A percentile compares a stretch with the other conserved stretches of the same genome.
These are phyloP conservation scores for Druceiella hillmani DNA, from an alignment of 2,888 invertebrate genomes.

Conservation along the genomic window DNA sequence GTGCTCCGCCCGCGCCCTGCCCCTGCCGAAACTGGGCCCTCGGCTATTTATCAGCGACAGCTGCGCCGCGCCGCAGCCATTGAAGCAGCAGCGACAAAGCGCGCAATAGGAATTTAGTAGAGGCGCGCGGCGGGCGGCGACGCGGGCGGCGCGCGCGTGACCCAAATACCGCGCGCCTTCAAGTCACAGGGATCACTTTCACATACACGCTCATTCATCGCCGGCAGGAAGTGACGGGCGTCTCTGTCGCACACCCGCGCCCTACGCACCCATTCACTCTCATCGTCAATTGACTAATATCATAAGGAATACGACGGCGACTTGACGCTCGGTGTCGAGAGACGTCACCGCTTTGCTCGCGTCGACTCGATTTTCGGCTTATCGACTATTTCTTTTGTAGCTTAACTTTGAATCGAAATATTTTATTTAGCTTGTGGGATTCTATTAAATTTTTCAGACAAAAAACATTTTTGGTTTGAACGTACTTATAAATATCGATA, in stretches of 20 bases:
- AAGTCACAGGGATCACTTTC: slow-evolving; percentile 9
- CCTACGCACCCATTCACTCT: not conserved
- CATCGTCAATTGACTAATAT: no score
- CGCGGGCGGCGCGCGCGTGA: slow-evolving; percentile 38
- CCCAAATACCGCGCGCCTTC: slow-evolving; percentile 45
- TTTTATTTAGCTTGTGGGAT: no score
- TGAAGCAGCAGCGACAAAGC: slow-evolving; percentile 45
- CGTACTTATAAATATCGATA: no score
- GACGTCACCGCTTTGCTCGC: no score
- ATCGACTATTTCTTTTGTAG: no score
- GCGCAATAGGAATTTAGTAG: slow-evolving; percentile 45
- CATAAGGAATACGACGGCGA: no score
- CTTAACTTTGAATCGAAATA: no score
- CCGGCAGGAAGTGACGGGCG: not conserved
- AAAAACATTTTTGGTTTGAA: no score
- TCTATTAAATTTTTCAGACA: no score
- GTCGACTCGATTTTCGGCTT: no score
- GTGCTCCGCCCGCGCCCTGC: slow-evolving; percentile 29
- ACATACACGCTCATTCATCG: slow-evolving; percentile 1
- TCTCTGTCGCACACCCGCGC: not conserved
- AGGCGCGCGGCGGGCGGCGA: slow-evolving; percentile 24
- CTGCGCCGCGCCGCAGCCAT: slow-evolving; percentile 46
- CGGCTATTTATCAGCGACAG: slow-evolving; percentile 41
- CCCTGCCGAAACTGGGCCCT: slow-evolving; percentile 38
- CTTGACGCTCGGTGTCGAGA: no score